Base-by-base conservation (phyloP, 2,888 invertebrate species). In the Plebejus melissa region DNA sequence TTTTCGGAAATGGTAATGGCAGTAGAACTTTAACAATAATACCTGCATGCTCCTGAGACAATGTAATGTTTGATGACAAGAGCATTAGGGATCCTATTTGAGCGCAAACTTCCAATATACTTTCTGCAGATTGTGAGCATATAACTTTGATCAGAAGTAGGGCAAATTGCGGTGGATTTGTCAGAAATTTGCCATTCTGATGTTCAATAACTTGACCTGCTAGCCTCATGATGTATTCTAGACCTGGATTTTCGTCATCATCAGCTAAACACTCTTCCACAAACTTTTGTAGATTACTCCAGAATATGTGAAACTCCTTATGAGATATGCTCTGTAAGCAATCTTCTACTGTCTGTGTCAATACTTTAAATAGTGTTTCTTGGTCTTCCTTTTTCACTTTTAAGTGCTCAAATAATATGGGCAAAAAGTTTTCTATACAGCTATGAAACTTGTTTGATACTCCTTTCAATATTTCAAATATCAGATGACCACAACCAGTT, bases 381-480 rank as follows among this genome's bases (percentile, higher is more conserved):
- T 95, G 94, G 74, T 95, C 90, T 69, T 94, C 82, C 76, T 86
- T 87, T 74, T 86, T 85, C 76, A 95, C 94, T 79, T 90, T 89
- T 1, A 97, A 85, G 58, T 95, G 94, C 77, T 95, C 94, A 3
- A 98, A 90, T 16, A 97, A 90, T 71, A 97, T 86, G 57, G 95
- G 94, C 3, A 98, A 86, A 81, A 97, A 95, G 76, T 94, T 94
- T 75, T 96, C 96, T 0, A 97, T 95, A 82, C 96, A 96, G 79
- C 97, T 98, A 86, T 99, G 98, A 84, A 99, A 97, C 82, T 97
- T 96, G 0, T 96, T 96, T 77, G 95, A 94, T 0, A 98, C 96
- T 50, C 98, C 98, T 83, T 96, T 96, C 69, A 98, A 88, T 76
- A 98, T 96, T 93, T 99, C 98, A 91, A 98, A 99, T 76, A 99